Evolutionary conservation across 2,888 invertebrate genomes (phyloP).

Genomic region (Nomada lathburiana): DNA sequence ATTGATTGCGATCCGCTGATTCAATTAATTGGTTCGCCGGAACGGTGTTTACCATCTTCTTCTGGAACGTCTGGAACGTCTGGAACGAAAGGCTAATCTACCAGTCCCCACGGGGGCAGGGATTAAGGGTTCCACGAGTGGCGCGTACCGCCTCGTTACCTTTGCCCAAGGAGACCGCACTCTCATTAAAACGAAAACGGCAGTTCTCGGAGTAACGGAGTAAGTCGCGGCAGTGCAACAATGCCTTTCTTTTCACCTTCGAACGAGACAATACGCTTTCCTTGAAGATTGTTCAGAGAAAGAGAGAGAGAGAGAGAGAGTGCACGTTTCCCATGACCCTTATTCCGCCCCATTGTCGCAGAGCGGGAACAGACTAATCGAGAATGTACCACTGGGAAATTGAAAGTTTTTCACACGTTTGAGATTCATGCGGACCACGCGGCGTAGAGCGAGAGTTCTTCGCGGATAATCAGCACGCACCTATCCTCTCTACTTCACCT

Average conservation of each 20-base stretch:
- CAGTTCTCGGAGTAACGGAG: slow-evolving; percentile 21
- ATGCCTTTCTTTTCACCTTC: neutral
- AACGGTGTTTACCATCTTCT: neutral
- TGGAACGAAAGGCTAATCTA: neutral
- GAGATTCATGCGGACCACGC: slow-evolving; percentile 70
- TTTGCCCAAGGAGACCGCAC: slow-evolving; percentile 47
- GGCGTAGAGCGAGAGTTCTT: neutral
- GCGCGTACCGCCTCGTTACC: slow-evolving; percentile 48
- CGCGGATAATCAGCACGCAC: slow-evolving; percentile 32
- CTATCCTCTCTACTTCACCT: slow-evolving; percentile 21
- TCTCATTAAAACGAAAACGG: slow-evolving; percentile 70
- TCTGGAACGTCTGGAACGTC: neutral
- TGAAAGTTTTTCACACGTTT: neutral
- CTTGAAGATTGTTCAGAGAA: neutral
- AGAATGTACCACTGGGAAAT: neutral
- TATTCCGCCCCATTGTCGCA: slow-evolving; percentile 2
- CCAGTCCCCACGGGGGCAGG: neutral
- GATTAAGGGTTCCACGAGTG: slow-evolving; percentile 1
- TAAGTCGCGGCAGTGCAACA: slow-evolving; percentile 13
- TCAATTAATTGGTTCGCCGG: neutral
- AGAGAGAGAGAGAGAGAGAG: slow-evolving; percentile 4
- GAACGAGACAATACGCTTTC: neutral
- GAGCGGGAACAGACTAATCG: slow-evolving; percentile 23
- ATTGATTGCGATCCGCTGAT: neutral
- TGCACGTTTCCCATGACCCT: slow-evolving; percentile 8